These are phyloP conservation scores for Drosophila paramelanica DNA, from an alignment of 2,888 invertebrate species.

Conservation along the genomic window DNA sequence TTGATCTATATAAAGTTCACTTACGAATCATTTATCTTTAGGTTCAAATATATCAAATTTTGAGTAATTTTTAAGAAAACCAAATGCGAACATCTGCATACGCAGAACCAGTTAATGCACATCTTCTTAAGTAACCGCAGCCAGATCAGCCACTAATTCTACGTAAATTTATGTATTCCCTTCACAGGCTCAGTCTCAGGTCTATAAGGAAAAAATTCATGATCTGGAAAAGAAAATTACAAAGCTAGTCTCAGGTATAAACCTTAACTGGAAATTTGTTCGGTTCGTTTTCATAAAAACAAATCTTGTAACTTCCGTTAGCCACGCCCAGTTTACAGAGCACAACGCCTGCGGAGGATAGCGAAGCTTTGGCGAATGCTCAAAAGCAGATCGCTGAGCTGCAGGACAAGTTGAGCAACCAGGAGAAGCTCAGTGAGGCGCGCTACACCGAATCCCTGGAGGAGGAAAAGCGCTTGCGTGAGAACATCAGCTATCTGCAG, in stretches of 20 bases:
- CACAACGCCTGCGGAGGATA: constrained; percentile 38
- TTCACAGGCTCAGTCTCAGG: constrained; percentile 83
- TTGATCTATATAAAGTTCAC: no score
- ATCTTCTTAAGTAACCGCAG: not conserved
- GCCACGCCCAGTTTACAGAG: constrained; percentile 72
- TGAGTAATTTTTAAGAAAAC: no score
- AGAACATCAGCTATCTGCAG: constrained; percentile 75
- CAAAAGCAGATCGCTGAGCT: constrained; percentile 54
- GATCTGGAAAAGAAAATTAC: constrained; percentile 81
- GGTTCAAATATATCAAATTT: no score
- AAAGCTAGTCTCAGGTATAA: constrained; percentile 73
- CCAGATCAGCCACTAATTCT: not conserved
- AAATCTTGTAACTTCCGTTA: constrained; percentile 16
- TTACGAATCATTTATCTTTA: no score
- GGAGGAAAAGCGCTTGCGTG: constrained; percentile 71
- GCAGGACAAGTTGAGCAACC: constrained; percentile 50
- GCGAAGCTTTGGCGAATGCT: constrained; percentile 44
- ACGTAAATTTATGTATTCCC: constrained; percentile 19
- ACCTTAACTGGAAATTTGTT: not conserved
- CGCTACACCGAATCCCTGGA: constrained; percentile 63
- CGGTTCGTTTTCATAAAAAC: not conserved
- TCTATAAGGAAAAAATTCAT: constrained; percentile 83
- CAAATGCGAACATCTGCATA: no score
- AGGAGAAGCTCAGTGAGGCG: constrained; percentile 51
- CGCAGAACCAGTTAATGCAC: constrained; percentile 24